phyloP scores from a whole-genome alignment of 2,113 vertebrate genomes.

The Hippoglossus stenolepis region DNA sequence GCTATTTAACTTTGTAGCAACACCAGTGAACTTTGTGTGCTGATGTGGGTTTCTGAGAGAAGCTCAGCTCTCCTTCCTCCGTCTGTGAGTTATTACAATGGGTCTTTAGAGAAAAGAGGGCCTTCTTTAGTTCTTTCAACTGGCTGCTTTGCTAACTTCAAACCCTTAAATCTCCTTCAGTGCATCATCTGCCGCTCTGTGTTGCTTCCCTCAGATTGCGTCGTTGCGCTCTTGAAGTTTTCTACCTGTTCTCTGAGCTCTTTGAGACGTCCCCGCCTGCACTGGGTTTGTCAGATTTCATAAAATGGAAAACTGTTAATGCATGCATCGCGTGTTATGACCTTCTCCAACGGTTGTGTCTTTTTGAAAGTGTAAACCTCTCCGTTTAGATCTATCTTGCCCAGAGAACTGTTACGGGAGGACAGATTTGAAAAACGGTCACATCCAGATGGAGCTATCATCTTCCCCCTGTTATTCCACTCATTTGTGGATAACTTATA shows the following conservation, averaged over 20 bases:
- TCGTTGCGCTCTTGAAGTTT: conserved; percentile 70
- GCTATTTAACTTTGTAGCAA: background rate
- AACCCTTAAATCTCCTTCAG: conserved; percentile 67
- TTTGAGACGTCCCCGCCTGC: conserved; percentile 63
- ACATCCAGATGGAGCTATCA: conserved; percentile 61
- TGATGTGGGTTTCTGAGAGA: conserved; percentile 50
- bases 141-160: conserved; percentile 72
- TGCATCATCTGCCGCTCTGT: conserved; percentile 66
- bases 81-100: conserved; percentile 74
- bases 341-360: conserved; percentile 65
- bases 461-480: conserved; percentile 47
- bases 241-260: conserved; percentile 68
- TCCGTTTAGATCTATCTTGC: conserved; percentile 55
- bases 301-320: conserved; percentile 73
- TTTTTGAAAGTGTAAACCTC: conserved; percentile 69
- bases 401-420: conserved; percentile 35
- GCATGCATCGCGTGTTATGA: conserved; percentile 69
- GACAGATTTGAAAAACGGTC: conserved; percentile 61
- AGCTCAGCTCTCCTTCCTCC: conserved; percentile 53
- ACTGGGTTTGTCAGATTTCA: conserved; percentile 67
- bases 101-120: conserved; percentile 75
- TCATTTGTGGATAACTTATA: conserved; percentile 61
- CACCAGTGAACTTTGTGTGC: conserved; percentile 15
- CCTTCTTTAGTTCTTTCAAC: conserved; percentile 71
- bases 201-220: conserved; percentile 67